Percentiles rank a stretch among this genome's conserved stretches.
Evolutionary conservation across 2,888 invertebrate species (phyloP).

Genomic region (Blastobasis adustella): DNA sequence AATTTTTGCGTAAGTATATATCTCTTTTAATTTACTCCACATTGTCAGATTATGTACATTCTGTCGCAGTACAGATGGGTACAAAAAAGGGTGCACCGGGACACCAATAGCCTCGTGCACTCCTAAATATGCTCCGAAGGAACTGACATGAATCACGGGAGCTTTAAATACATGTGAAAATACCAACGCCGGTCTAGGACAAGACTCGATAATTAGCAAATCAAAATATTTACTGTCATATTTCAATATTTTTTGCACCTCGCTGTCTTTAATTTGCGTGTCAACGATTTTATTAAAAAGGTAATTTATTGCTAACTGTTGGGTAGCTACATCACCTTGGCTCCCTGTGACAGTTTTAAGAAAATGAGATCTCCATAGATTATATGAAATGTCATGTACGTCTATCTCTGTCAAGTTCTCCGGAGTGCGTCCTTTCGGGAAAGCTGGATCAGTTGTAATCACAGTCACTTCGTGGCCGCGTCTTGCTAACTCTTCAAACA

Average conservation of each 20-base stretch:
- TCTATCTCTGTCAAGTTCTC: slow-evolving; percentile 45
- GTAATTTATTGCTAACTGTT: neutral
- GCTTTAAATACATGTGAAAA: slow-evolving; percentile 30
- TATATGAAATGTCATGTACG: slow-evolving; percentile 31
- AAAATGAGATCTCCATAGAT: slow-evolving; percentile 12
- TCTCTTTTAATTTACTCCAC: slow-evolving; percentile 27
- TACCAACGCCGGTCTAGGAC: slow-evolving; percentile 19
- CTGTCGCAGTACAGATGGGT: slow-evolving; percentile 20
- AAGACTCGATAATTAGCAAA: slow-evolving; percentile 34
- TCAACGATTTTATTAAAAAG: slow-evolving; percentile 5
- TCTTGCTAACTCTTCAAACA: slow-evolving; percentile 38
- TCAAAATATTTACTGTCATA: slow-evolving; percentile 24
- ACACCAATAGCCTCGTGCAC: slow-evolving; percentile 23
- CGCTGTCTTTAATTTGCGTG: slow-evolving; percentile 4
- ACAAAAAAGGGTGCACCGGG: slow-evolving; percentile 26
- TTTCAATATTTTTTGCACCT: slow-evolving; percentile 9
- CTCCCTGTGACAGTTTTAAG: slow-evolving; percentile 5
- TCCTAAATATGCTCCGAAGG: slow-evolving; percentile 22
- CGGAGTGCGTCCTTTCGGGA: slow-evolving; percentile 20
- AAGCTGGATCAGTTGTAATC: slow-evolving; percentile 40
- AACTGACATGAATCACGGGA: slow-evolving; percentile 40
- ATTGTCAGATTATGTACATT: slow-evolving; percentile 22
- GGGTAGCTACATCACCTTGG: neutral
- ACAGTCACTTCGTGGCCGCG: slow-evolving; percentile 50
- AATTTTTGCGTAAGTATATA: slow-evolving; percentile 13